Evolutionary conservation across 1,140 invertebrate genomes (phyloP).

Genomic region (Apis cerana): DNA sequence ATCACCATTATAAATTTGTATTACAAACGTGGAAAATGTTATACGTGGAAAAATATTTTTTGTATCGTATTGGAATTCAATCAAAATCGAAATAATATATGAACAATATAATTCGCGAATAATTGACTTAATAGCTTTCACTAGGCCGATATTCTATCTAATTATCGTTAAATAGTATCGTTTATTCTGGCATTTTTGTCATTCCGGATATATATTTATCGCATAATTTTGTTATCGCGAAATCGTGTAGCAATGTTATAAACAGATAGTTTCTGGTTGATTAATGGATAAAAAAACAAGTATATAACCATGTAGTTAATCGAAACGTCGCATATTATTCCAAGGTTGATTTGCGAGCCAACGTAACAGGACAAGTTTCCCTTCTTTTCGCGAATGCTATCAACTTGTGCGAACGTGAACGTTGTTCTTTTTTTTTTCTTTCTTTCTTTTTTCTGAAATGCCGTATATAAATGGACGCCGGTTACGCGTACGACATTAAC

Average conservation of each 20-base stretch:
- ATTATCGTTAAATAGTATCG: neutral
- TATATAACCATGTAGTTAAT: neutral
- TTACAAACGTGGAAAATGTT: no score
- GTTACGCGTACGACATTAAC: neutral
- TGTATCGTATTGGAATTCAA: neutral
- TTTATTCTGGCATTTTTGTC: neutral
- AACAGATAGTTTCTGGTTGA: neutral
- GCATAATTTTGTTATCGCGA: neutral
- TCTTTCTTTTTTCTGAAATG: neutral
- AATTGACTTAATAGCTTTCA: neutral
- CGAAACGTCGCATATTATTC: neutral
- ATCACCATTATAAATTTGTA: no score
- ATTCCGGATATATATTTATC: neutral
- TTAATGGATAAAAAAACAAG: neutral
- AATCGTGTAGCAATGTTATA: neutral
- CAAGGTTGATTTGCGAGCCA: neutral
- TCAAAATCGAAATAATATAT: neutral
- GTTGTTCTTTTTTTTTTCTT: neutral
- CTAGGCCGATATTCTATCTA: neutral
- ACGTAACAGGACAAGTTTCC: neutral
- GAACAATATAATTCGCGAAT: no score
- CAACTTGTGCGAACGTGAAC: neutral
- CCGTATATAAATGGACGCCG: neutral
- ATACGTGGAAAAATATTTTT: neutral
- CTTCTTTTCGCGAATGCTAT: slow-evolving; percentile 1